phyloP scores from a whole-genome alignment of 2,113 vertebrate genomes.

The Casuarius casuarius region DNA sequence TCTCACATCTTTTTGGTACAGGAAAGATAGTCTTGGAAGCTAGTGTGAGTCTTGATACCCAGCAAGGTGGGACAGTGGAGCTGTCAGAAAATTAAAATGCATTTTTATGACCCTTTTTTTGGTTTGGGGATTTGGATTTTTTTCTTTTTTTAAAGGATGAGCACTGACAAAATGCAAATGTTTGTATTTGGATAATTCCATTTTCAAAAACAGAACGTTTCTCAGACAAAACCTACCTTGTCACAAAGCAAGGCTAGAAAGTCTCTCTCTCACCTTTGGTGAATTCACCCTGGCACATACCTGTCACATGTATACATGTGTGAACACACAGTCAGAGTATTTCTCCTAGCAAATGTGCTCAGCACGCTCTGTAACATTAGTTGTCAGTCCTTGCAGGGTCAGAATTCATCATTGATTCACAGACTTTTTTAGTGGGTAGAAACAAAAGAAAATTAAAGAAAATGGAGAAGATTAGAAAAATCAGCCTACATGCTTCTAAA shows the following conservation, averaged over 20 bases:
- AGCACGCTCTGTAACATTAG: not conserved
- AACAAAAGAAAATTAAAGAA: not conserved
- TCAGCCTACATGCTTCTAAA: not conserved
- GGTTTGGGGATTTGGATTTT: not conserved
- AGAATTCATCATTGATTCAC: not conserved
- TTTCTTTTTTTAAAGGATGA: not conserved
- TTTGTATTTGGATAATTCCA: not conserved
- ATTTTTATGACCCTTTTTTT: not conserved
- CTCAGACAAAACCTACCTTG: not conserved
- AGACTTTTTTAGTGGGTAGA: not conserved
- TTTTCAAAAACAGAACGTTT: not conserved
- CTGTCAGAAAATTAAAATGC: not conserved
- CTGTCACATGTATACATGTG: rapidly evolving
- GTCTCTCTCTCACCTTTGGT: not conserved
- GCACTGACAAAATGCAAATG: not conserved
- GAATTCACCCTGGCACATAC: not conserved
- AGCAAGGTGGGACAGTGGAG: not conserved
- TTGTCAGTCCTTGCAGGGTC: not conserved
- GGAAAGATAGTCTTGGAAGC: not conserved
- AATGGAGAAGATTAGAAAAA: not conserved
- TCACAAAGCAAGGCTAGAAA: not conserved
- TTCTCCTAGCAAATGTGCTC: not conserved
- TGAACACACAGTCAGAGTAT: not conserved
- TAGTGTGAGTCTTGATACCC: not conserved
- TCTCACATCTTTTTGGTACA: not conserved